Evolutionary conservation across 2,888 invertebrate genomes (phyloP), one percentile per base, ranked within the genome.

Genomic region (Torymus tubicola): DNA sequence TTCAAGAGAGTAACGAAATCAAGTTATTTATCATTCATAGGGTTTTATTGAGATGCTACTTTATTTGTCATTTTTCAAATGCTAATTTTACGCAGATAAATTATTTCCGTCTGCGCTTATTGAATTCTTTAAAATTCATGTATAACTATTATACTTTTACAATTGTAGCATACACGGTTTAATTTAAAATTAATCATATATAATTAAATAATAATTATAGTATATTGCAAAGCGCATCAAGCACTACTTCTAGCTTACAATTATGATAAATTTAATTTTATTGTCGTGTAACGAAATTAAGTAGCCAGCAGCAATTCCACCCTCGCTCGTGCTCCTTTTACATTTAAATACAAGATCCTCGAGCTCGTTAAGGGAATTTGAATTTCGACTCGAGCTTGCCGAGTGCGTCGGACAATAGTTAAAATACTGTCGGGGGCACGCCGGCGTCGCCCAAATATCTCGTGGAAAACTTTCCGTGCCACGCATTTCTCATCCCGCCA

Each of bases 401-500:
- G 53, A 55, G 61, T 72, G 60, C 58, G 65, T 78, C 52, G 70
- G 74, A 80, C 80, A 75, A 80, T 80, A 80, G 74, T 74, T 80
- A 80, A 80, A 80, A 80, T 75, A 70, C 74, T 75, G 67, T 60
- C 52, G 42, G 14, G 24, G 3, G 52, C 14, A 13, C 71, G 18
- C 58, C 52, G 52, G 65, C 71, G 71, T 61, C 73, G 70, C 74
- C 42, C 80, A 80, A 80, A 80, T 75, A 80, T 80, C 74, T 75
- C 42, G 16, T 18, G 61, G 53, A 70, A 80, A 80, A 80, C 74
- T 75, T 74, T 75, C 16, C 58, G 24, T 60, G 70, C 65, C 74
- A 70, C 74, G 80, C 80, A 70, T 75, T 75, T 80, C 74, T 80
- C 80, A 74, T 75, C 70, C 80, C 80, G 70, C 64, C 74, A 80